Base-by-base conservation (phyloP, 2,888 invertebrate genomes). In the Micoletzkya japonica region DNA sequence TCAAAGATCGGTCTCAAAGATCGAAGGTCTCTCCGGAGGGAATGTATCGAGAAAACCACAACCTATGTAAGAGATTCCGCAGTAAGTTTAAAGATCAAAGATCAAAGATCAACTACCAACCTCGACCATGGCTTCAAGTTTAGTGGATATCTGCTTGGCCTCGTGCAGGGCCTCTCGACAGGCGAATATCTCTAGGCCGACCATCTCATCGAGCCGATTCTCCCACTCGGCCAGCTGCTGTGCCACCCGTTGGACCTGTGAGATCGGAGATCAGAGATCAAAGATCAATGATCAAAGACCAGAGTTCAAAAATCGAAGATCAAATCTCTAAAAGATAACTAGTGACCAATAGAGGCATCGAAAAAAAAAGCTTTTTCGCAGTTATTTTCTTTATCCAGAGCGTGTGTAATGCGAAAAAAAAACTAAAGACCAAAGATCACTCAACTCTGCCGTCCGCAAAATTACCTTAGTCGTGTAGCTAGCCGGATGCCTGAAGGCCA, bases 401-500 rank as follows among this genome's bases (percentile, higher is more conserved):
- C 10, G 10, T 44, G 44, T 44, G 20, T 32, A 30, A 32, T 14
- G n/a, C 7, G 24, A 26, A 34, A 2, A 10, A 59, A 28, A 56
- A 17, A 32, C 6, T 6, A 58, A 36, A 7, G 58, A 32, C 34
- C 44, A 49, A 49, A 61, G 34, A 49, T 61, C 30, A 14, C n/a
- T 56, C 56, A 26, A 56, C 24, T 7, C 14, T 24, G 24, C n/a
- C 10, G 14, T 24, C 10, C 10, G 26, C 56, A 7, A 24, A 10
- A 17, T 17, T 3, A 68, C 68, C 68, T 68, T 57, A 20, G 57
- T 57, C 2, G 68, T 44, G 34, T 58, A 68, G 32, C 68, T 58
- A 7, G 58, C 80, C 4, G 83, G 83, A 17, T 81, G 76, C 70
- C 81, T 83, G 76, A 83, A 83, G 30, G 75, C 76, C 50, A 72